Base-by-base conservation (phyloP, 2,113 vertebrate genomes). In the Vulpes ferrilata region DNA sequence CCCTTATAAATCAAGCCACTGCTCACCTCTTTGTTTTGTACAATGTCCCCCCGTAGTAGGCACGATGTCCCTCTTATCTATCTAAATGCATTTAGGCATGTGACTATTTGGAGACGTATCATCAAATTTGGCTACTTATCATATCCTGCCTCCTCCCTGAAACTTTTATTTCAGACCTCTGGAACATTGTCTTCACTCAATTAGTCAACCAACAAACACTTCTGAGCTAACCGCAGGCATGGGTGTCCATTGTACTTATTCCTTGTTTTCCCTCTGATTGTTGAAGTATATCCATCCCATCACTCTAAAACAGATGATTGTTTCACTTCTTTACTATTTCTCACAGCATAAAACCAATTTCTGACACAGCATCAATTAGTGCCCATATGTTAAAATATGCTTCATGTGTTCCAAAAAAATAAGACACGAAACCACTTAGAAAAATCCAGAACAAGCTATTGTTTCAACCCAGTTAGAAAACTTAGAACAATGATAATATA, bases 391-490 rank as follows among this genome's bases (percentile, higher is more conserved):
- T 62, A 92, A 93, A 92, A 78, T n/a, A n/a, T 59, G 48, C 20
- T 65, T 74, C 11, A 4, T 86, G 1, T 86, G 30, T 82, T 88
- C 71, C 57, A 81, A 88, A 65, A 86, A 60, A 11, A 30, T 1
- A 67, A 73, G 13, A 71, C 51, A 80, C 0, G 23, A 71, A 83
- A 53, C 35, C 12, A 30, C 16, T 78, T 43, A 53, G 30, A 48
- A 20, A 89, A 96, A 94, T 84, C 23, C 55, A 95, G 57, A 93
- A 60, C 9, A 65, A 89, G 43, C 25, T 85, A 11, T 64, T 85
- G 71, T 81, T 95, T 93, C 27, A 88, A 32, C 35, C 88, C 23
- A 84, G 57, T 73, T 76, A 92, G 51, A 95, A 94, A 93, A 35
- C 7, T 84, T 57, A 85, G 32, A 90, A 71, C 55, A 92, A 93